Base-by-base conservation (phyloP, 2,797 vertebrate genomes). In the Masticophis lateralis region DNA sequence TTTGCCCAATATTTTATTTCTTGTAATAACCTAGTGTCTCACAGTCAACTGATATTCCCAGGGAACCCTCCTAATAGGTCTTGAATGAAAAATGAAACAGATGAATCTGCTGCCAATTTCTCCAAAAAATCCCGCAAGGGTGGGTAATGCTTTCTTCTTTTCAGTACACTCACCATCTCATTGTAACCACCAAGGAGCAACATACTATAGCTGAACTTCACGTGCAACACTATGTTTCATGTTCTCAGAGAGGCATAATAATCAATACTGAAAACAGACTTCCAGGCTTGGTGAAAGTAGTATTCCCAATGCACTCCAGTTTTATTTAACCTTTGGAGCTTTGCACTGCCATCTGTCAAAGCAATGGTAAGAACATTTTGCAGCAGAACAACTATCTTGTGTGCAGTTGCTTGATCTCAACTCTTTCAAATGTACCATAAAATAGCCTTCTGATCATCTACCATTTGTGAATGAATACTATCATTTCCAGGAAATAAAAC, bases 221-320 rank as follows among this genome's bases (percentile, higher is more conserved):
- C 18, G 18, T 91, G 59, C 88, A 94, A 91, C 51, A 2, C 90
- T 89, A 89, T 27, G 8, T 92, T 94, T 94, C 91, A 94, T 91
- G 88, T 89, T 92, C 79, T 55, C 5, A 66, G 88, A 69, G 95
- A 27, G 87, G 87, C 87, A 32, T 63, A 86, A 79, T 92, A 95
- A 94, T 93, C 90, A 94, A 89, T 89, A 69, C 61, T n/a, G 32
- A 69, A 92, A 88, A 60, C 56, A 92, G 88, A 60, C 83, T 87
- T 63, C 20, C 92, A 61, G 86, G 53, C 91, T 93, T 25, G 61
- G 63, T 13, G 57, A 86, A 93, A 90, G 87, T 20, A 88, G 53
- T 47, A 28, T 92, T 88, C 14, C 20, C 59, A 37, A 14, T 59
- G 86, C 53, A 47, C 87, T 61, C 18, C 60, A 83, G 55, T 91